phyloP scores from a whole-genome alignment of 2,113 vertebrate genomes.

The Strix uralensis region DNA sequence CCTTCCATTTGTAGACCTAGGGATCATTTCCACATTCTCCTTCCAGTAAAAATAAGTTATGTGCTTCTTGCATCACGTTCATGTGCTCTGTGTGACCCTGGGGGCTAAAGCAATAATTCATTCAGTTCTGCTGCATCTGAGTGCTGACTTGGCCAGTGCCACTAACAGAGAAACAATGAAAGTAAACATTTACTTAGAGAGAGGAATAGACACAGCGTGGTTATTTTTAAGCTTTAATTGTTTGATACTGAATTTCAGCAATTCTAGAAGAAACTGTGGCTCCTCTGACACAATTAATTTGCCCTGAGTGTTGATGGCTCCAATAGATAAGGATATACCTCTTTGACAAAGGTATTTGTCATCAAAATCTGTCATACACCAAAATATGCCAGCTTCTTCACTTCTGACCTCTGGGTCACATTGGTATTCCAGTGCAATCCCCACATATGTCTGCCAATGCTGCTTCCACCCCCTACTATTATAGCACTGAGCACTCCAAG shows the following conservation, averaged over 20 bases:
- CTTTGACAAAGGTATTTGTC: neutral
- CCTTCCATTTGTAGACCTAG: neutral
- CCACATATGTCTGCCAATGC: neutral
- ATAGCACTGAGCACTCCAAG: fast-evolving
- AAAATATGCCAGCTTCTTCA: neutral
- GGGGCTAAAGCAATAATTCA: neutral
- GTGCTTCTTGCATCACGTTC: neutral
- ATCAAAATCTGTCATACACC: neutral
- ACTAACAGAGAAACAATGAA: neutral
- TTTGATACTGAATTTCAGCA: neutral
- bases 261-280: neutral
- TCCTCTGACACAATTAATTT: neutral
- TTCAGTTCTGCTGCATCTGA: neutral
- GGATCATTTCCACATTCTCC: neutral
- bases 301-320: neutral
- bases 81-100: neutral
- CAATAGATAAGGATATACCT: neutral
- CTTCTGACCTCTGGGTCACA: neutral
- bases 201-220: neutral
- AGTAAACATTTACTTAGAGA: conserved; percentile 1
- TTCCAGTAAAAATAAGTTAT: neutral
- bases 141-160: neutral
- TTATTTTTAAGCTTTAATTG: conserved; percentile 27
- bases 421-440: neutral
- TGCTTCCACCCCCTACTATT: neutral